phyloP scores from a whole-genome alignment of 2,888 invertebrate genomes.

The Epinotia brunnichana region DNA sequence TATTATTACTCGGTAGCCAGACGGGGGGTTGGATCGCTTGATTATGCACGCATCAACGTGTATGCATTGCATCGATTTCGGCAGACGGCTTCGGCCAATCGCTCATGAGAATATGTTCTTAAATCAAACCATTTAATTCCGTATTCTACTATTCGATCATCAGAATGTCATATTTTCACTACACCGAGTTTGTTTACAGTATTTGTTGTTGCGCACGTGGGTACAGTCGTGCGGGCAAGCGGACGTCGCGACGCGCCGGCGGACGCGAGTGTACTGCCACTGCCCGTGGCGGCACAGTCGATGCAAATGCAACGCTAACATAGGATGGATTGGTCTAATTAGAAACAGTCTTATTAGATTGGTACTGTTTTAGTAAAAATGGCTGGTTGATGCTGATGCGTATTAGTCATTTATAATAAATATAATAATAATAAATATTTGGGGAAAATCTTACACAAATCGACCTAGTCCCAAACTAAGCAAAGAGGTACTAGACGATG shows the following conservation, averaged over 20 bases:
- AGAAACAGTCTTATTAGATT: conserved; percentile 15
- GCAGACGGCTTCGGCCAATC: conserved; percentile 51
- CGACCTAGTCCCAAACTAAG: too few relatives aligned
- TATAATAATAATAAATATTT: too few relatives aligned
- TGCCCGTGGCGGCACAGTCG: conserved; percentile 56
- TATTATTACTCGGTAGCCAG: conserved; percentile 69
- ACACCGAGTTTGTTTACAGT: conserved; percentile 44
- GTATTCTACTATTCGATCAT: neutral
- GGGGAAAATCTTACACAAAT: too few relatives aligned
- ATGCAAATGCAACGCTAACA: conserved; percentile 69
- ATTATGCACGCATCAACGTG: conserved; percentile 81
- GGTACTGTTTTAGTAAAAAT: neutral
- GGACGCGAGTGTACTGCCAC: conserved; percentile 80
- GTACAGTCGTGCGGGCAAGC: conserved; percentile 57
- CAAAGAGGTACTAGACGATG: too few relatives aligned
- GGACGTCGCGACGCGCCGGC: conserved; percentile 71
- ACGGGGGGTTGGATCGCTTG: conserved; percentile 72
- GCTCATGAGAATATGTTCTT: conserved; percentile 29
- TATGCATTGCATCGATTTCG: conserved; percentile 79
- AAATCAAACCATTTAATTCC: neutral
- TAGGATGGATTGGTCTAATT: conserved; percentile 62
- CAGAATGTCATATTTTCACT: neutral
- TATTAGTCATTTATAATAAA: too few relatives aligned
- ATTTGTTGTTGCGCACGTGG: conserved; percentile 69
- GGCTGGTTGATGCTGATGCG: neutral